Percentiles rank a stretch among this genome's conserved stretches.
Conservation (phyloP, 2,888 invertebrate species). For the Beris morrisii region DNA sequence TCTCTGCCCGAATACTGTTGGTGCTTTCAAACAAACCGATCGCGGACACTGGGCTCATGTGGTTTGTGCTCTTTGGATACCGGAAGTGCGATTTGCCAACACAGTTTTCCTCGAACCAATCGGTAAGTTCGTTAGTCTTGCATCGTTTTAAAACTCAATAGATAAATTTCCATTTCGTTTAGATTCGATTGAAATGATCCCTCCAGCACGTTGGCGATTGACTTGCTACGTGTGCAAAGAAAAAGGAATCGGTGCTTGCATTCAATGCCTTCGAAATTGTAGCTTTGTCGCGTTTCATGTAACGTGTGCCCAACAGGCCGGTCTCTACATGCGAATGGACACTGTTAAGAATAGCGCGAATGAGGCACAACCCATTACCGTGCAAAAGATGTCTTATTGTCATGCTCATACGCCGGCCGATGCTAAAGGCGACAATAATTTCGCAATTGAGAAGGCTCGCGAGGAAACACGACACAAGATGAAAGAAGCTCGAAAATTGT, state of each 20-base stretch:
- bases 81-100: slow-evolving; percentile 97
- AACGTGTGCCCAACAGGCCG: slow-evolving; percentile 96
- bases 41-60: slow-evolving; percentile 97
- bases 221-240: slow-evolving; percentile 96
- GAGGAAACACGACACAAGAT: slow-evolving; percentile 78
- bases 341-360: slow-evolving; percentile 70
- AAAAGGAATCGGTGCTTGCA: slow-evolving; percentile 90
- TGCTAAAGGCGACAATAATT: slow-evolving; percentile 60
- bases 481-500: slow-evolving; percentile 81
- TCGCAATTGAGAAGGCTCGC: slow-evolving; percentile 56
- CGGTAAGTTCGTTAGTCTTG: slow-evolving; percentile 56
- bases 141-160: background rate
- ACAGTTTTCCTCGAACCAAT: slow-evolving; percentile 97
- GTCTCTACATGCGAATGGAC: slow-evolving; percentile 94
- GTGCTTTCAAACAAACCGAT: slow-evolving; percentile 98
- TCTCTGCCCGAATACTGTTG: slow-evolving; percentile 96
- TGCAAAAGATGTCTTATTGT: slow-evolving; percentile 95
- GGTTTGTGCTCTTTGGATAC: slow-evolving; percentile 98
- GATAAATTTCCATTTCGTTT: slow-evolving; percentile 31
- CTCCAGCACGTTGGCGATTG: slow-evolving; percentile 93
- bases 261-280: slow-evolving; percentile 95
- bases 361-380: slow-evolving; percentile 74
- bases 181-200: slow-evolving; percentile 95
- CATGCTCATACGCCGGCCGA: slow-evolving; percentile 77
- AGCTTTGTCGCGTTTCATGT: slow-evolving; percentile 99